phyloP scores from a whole-genome alignment of 37 sponge, comb jelly and placozoan genomes.

The Chondrilla cf. caribensis region DNA sequence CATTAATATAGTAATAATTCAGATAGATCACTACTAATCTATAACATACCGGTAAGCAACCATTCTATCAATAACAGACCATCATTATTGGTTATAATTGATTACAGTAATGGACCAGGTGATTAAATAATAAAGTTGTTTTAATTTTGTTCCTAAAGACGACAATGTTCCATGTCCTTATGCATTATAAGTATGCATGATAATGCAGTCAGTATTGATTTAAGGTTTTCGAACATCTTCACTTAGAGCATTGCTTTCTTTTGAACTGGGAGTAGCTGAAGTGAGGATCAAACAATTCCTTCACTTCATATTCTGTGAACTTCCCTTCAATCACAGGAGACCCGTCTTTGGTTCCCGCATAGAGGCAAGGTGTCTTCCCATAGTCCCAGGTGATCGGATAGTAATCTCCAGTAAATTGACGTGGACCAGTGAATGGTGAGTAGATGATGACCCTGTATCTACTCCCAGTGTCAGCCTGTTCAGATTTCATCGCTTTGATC shows the following conservation, averaged over 20 bases:
- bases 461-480: neutral
- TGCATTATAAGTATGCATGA: too few relatives aligned
- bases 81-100: too few relatives aligned
- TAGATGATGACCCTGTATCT: neutral
- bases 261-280: slow-evolving; percentile 22
- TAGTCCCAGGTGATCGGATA: slow-evolving; percentile 25
- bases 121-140: too few relatives aligned
- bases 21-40: too few relatives aligned
- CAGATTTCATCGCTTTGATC: neutral
- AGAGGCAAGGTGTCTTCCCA: slow-evolving; percentile 1
- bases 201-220: too few relatives aligned
- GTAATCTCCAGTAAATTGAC: slow-evolving; percentile 7
- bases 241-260: neutral
- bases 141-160: too few relatives aligned
- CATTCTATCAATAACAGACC: too few relatives aligned
- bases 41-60: too few relatives aligned
- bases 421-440: neutral
- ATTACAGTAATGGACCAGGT: too few relatives aligned
- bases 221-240: neutral
- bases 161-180: too few relatives aligned
- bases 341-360: slow-evolving; percentile 19
- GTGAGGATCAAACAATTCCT: slow-evolving; percentile 4
- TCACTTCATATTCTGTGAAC: slow-evolving; percentile 17
- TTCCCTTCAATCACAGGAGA: slow-evolving; percentile 25
- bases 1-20: too few relatives aligned